Conservation (phyloP, 2,113 vertebrate genomes). For the Marmota flaviventris region DNA sequence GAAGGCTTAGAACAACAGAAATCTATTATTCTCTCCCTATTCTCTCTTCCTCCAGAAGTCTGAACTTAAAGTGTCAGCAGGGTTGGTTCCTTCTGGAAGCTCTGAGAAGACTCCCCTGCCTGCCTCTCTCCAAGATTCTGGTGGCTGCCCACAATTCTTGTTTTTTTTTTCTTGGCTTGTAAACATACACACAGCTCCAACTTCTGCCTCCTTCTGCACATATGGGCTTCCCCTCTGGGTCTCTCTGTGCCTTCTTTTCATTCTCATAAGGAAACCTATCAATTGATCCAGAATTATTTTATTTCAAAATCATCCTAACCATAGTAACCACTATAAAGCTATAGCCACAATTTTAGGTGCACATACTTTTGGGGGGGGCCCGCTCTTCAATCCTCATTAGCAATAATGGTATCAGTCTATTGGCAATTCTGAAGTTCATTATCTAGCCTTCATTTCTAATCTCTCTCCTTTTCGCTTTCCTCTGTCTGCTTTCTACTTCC, state of each 20-base stretch:
- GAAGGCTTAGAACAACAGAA: conserved; percentile 5
- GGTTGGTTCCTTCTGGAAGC: background rate
- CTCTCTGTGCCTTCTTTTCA: background rate
- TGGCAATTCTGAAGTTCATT: background rate
- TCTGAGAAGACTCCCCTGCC: background rate
- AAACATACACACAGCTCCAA: rapidly evolving
- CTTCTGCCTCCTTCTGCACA: background rate
- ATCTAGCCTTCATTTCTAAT: background rate
- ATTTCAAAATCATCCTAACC: background rate
- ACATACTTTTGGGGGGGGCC: background rate
- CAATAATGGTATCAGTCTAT: background rate
- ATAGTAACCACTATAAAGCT: background rate
- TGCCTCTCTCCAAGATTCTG: background rate
- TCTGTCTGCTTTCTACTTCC: background rate
- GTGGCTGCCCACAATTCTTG: background rate
- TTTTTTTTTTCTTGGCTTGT: background rate
- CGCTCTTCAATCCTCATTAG: background rate
- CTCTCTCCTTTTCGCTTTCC: background rate
- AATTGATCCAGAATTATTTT: background rate
- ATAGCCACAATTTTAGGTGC: background rate
- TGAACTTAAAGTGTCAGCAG: background rate
- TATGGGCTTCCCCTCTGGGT: no score
- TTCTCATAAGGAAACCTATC: background rate
- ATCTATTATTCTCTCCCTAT: background rate
- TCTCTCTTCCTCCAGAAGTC: background rate